Conservation (phyloP, 2,888 invertebrate species). For the Volucella inflata region DNA sequence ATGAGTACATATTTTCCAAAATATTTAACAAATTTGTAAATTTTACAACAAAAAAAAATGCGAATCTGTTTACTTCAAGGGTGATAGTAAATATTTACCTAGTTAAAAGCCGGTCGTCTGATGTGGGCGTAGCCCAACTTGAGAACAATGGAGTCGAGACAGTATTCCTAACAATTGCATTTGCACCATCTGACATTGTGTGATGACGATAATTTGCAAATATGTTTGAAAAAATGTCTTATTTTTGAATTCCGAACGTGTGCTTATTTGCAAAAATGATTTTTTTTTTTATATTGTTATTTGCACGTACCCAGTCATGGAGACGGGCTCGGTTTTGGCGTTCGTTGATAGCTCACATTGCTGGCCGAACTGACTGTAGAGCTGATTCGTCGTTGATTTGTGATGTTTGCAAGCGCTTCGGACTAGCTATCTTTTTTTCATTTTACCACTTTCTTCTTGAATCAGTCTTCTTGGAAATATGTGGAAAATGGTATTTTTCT, state of each 20-base stretch:
- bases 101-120: constrained; percentile 60
- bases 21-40: neutral
- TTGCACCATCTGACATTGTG: neutral
- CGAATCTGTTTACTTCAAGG: constrained; percentile 34
- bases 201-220: constrained; percentile 17
- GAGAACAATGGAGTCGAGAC: constrained; percentile 52
- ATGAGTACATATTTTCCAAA: neutral
- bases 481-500: neutral
- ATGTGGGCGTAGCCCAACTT: constrained; percentile 69
- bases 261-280: neutral
- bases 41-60: neutral
- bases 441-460: constrained; percentile 39
- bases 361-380: neutral
- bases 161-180: constrained; percentile 16
- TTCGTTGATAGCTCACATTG: neutral
- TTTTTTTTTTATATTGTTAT: neutral
- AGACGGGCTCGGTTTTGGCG: neutral
- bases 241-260: constrained; percentile 10
- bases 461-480: too few relatives aligned
- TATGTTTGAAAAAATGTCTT: constrained; percentile 19
- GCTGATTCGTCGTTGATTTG: neutral
- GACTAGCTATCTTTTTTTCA: neutral
- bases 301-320: constrained; percentile 9
- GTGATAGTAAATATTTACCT: constrained; percentile 53
- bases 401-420: neutral